Base-by-base conservation (phyloP, 2,888 invertebrate genomes). In the Nasonia oneida region DNA sequence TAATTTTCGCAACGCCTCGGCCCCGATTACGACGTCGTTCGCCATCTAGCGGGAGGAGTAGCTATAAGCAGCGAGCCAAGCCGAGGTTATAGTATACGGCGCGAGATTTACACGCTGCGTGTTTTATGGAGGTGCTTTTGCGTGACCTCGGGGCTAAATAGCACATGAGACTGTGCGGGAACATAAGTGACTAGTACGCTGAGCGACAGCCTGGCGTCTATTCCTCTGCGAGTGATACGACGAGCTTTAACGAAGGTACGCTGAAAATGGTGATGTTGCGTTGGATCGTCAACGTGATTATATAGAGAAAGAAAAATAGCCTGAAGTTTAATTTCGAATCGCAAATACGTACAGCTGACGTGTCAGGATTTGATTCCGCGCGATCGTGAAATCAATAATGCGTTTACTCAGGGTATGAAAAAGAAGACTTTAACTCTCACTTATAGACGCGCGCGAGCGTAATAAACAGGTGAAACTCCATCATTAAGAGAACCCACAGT, bases 91-190 rank as follows among this genome's bases (percentile, higher is more conserved):
- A 61, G 33, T 18, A 75, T 18, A 75, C 29, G 75, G 74, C 42
- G 77, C 85, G 87, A 89, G 88, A 89, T 86, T 89, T 88, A 87
- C 88, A 86, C 86, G 82, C 89, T 81, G 89, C 90, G 89, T 90
- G 90, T 87, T 85, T 89, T 89, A 89, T 83, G 89, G 89, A 89
- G 87, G 89, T 88, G 89, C 88, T 89, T 89, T 91, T 89, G 91
- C 91, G 90, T 91, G 91, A 92, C 89, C 89, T 88, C 87, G 79
- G 79, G 88, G 87, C 89, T 85, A 90, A 90, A 90, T 89, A 83
- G 86, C 88, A 82, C 85, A 84, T 77, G 84, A 83, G 86, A 61
- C 82, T 80, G 50, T 57, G 53, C 64, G 12, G 53, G n/a, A 64
- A n/a, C 57, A 23, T 29, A 64, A 61, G n/a, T 23, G 23, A 10